phyloP scores from a whole-genome alignment of 30 jellyfish, hydroid and myxozoan genomes.

The Rhopilema esculentum region DNA sequence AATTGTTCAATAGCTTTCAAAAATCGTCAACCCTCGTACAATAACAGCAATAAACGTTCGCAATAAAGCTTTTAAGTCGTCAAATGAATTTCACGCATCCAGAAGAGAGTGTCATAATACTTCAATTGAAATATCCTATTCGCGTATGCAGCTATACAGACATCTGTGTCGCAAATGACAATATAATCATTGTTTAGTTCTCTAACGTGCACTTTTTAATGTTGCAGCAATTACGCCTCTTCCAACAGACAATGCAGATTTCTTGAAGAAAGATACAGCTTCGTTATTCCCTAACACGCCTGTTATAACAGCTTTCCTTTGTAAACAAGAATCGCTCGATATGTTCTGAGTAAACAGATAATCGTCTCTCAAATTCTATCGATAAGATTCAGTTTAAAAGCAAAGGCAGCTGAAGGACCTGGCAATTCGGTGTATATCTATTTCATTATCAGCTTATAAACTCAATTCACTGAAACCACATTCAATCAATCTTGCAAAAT shows the following conservation, averaged over 20 bases:
- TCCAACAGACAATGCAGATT: neutral
- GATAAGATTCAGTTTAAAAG: neutral
- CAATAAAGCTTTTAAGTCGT: too few relatives aligned
- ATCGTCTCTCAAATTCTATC: neutral
- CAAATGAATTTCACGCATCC: too few relatives aligned
- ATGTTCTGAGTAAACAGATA: neutral
- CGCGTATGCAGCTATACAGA: neutral
- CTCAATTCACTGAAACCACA: neutral
- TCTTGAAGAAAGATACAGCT: neutral
- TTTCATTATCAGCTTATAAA: neutral
- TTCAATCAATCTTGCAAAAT: neutral
- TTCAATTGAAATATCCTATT: neutral
- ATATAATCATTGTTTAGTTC: neutral
- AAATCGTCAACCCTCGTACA: too few relatives aligned
- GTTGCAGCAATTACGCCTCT: neutral
- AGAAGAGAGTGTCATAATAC: too few relatives aligned
- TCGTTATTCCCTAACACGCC: neutral
- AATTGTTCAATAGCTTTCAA: too few relatives aligned
- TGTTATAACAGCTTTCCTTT: neutral
- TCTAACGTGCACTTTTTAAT: neutral
- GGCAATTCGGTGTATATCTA: neutral
- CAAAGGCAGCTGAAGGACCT: neutral
- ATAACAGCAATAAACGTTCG: too few relatives aligned
- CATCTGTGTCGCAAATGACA: neutral
- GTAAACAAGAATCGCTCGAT: neutral